phyloP scores from a whole-genome alignment of 2,888 invertebrate species.

The Meloe dianella region DNA sequence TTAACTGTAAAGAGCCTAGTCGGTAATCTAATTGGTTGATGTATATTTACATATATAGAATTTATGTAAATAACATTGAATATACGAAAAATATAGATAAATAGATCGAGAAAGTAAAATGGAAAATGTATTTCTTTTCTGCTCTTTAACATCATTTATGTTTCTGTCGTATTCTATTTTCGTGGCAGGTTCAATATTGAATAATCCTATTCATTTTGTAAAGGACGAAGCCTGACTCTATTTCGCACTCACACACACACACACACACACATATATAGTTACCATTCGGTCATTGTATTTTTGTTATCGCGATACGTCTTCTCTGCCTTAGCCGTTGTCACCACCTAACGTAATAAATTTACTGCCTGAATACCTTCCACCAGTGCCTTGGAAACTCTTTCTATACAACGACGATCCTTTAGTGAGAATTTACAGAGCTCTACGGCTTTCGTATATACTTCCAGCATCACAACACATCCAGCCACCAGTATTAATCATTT shows the following conservation, averaged over 20 bases:
- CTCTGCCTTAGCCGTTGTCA: constrained; percentile 57
- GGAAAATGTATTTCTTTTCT: background rate
- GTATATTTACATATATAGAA: background rate
- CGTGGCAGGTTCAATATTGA: constrained; percentile 25
- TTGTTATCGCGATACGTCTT: constrained; percentile 59
- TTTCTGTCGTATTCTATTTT: constrained; percentile 13
- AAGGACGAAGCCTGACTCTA: constrained; percentile 40
- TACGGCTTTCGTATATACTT: constrained; percentile 18
- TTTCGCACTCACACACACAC: constrained; percentile 35
- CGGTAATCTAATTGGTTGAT: background rate
- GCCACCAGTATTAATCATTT: constrained; percentile 30
- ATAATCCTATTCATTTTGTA: constrained; percentile 43
- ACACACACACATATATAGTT: background rate
- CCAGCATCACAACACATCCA: constrained; percentile 12
- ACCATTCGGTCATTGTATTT: constrained; percentile 54
- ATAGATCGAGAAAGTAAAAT: background rate
- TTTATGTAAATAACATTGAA: background rate
- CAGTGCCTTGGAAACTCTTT: constrained; percentile 36
- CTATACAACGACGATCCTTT: constrained; percentile 33
- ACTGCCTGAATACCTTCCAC: constrained; percentile 55
- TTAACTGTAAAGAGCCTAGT: background rate
- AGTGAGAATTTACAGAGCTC: constrained; percentile 35
- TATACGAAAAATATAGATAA: background rate
- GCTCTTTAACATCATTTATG: constrained; percentile 9
- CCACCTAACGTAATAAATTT: constrained; percentile 60